Base-by-base conservation (phyloP, 2,113 vertebrate species). In the Setophaga kirtlandii region DNA sequence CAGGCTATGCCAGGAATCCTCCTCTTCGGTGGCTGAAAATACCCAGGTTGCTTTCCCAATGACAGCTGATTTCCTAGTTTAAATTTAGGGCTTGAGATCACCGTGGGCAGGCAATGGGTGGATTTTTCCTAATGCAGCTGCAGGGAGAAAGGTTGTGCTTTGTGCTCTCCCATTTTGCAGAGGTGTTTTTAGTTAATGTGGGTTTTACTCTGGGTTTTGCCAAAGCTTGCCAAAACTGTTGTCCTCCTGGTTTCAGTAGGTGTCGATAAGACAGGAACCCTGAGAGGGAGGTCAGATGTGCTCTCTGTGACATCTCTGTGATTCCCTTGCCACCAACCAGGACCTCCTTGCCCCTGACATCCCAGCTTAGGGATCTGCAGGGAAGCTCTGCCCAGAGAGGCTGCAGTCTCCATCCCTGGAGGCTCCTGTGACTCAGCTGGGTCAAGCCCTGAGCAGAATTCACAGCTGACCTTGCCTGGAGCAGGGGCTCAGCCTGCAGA, bases 61-160 rank as follows among this genome's bases (percentile, higher is more conserved):
- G 59, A 73, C 39, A 83, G 69, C 76, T 70, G 86, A 83, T 94
- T 90, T 90, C 83, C 76, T 22, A n/a, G 60, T 58, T 62, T 74
- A 81, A 62, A 70, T 81, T 37, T 87, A 64, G 69, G 74, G 60
- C 18, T 37, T 81, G 89, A 87, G 69, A 75, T 93, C 56, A 52
- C 35, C 12, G 9, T 50, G 53, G 70, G 63, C 16, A 56, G 62
- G 75, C 21, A 25, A 22, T 8, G 56, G 33, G 73, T 50, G 55
- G 65, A 37, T 46, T 56, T 79, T 81, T n/a, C 52, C 56, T 20
- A 22, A n/a, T 65, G 46, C 37, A 88, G 75, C 59, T 81, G 59
- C 22, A 65, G 64, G 55, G n/a, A 12, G 30, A 41, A 75, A 30
- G 16, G 24, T 5, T 77, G 33, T 64, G 42, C 31, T 64, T 41